Evolutionary conservation across 53 echinoderm and acorn worm genomes (phyloP), one percentile per base, ranked within the genome.

Genomic region (Holothuria leucospilota): DNA sequence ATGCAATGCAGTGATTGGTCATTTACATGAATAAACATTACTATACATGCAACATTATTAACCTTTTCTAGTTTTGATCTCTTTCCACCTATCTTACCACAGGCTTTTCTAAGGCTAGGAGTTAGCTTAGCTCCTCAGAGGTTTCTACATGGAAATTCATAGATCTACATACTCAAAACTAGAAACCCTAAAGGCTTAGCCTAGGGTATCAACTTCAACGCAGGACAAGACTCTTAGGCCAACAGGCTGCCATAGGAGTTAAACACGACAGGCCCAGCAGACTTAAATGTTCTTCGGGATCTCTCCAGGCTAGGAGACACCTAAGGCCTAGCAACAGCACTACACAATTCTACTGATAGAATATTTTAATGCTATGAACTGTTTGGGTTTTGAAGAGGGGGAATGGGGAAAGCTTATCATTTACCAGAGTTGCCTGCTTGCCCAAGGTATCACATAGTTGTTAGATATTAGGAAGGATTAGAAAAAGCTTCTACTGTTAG

Each of bases 121-220:
- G 75, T 51, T 75, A 75, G 75, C 27, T 70, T 51, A 75, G 75
- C 75, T 75, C 75, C 75, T 75, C 25, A 49, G 53, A 75, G 75
- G 51, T 49, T 52, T 26, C 52, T 75, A 49, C 49, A 49, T 75
- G 49, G 75, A 52, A 75, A 26, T 75, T 75, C 51, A 75, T 51
- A 75, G 25, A 51, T 7, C 51, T 75, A 49, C 52, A 75, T 25
- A 75, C 75, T 75, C 52, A 75, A 20, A 51, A 75, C 75, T 75
- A 75, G 51, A 75, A 30, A 23, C 52, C 51, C 75, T 15, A 52
- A 75, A 75, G 75, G 75, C 75, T n/a, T 75, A 75, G 75, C 75
- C 51, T 75, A 75, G 51, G 25, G 30, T 75, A 75, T 52, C 24
- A 52, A 5, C 52, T 39, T 70, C 27, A 25, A 26, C 75, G 26